Conservation (phyloP, 1,140 invertebrate species). For the Maniola jurtina region DNA sequence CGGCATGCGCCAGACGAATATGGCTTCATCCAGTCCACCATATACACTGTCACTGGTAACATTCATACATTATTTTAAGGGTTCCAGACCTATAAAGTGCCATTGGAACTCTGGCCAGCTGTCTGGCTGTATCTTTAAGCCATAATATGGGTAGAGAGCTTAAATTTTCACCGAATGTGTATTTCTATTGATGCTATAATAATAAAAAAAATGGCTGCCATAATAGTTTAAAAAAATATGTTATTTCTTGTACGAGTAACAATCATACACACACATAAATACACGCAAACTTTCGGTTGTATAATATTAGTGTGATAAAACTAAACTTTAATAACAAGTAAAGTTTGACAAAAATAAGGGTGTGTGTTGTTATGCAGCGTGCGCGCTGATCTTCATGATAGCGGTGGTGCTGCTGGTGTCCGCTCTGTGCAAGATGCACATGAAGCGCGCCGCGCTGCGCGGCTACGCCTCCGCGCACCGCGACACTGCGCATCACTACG, state of each 20-base stretch:
- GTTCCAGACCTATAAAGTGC: too few species aligned
- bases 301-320: neutral
- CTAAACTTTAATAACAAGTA: neutral
- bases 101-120: too few species aligned
- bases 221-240: too few species aligned
- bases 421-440: conserved; percentile 71
- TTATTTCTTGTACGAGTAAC: too few species aligned
- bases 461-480: conserved; percentile 53
- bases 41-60: conserved; percentile 68
- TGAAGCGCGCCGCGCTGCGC: conserved; percentile 64
- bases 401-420: conserved; percentile 67
- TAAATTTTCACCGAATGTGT: too few species aligned
- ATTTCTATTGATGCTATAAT: too few species aligned
- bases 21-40: conserved; percentile 68
- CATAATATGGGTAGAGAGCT: too few species aligned
- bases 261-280: too few species aligned
- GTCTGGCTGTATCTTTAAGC: too few species aligned
- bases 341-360: neutral
- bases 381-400: conserved; percentile 70
- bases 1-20: conserved; percentile 60
- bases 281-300: too few species aligned
- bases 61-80: neutral
- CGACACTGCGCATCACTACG: conserved; percentile 46
- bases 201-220: too few species aligned
- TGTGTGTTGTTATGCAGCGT: conserved; percentile 43